phyloP scores from a whole-genome alignment of 2,888 invertebrate species.

The Automeris io region DNA sequence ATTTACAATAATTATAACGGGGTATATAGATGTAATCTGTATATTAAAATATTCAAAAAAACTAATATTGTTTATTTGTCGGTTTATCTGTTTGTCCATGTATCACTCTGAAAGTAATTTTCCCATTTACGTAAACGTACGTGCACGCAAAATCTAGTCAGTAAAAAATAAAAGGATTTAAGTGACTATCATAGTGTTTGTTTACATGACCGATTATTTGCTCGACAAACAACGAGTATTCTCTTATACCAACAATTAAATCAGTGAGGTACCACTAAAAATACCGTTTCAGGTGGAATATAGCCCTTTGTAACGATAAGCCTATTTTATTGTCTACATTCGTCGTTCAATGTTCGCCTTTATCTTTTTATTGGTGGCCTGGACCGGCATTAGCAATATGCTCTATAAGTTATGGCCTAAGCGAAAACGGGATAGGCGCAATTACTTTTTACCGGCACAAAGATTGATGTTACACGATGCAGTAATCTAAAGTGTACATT shows the following conservation, averaged over 20 bases:
- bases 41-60: too few species aligned
- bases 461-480: constrained; percentile 11
- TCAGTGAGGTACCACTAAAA: constrained; percentile 26
- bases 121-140: too few species aligned
- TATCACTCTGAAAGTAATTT: too few species aligned
- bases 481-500: constrained; percentile 1
- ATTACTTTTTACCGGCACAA: constrained; percentile 27
- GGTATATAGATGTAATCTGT: too few species aligned
- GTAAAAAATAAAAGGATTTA: too few species aligned
- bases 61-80: too few species aligned
- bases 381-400: constrained; percentile 55
- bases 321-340: constrained; percentile 55
- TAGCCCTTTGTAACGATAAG: constrained; percentile 50
- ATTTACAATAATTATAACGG: too few species aligned
- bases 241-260: constrained; percentile 25
- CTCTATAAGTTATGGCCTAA: constrained; percentile 43
- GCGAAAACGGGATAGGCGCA: constrained; percentile 33
- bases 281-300: constrained; percentile 36
- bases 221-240: constrained; percentile 7
- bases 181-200: not conserved
- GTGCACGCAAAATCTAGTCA: too few species aligned
- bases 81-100: too few species aligned
- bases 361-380: constrained; percentile 58
- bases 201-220: not conserved
- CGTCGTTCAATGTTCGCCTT: constrained; percentile 42